Conservation (phyloP, 2,888 invertebrate species). For the Drosophila antonietae region DNA sequence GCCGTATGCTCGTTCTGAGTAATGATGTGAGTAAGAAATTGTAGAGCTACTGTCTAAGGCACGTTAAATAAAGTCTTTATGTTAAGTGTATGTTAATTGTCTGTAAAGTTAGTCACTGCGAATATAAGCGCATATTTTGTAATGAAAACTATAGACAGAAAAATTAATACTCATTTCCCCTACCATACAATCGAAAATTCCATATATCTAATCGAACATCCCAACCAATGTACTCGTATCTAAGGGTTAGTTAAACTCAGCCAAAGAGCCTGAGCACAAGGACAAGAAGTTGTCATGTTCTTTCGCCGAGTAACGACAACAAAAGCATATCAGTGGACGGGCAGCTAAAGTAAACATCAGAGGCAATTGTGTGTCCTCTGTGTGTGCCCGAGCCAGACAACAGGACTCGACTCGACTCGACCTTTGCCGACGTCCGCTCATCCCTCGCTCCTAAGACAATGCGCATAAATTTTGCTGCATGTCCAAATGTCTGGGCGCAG, state of each 20-base stretch:
- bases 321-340: slow-evolving; percentile 64
- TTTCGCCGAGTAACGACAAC: slow-evolving; percentile 54
- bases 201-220: not conserved
- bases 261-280: slow-evolving; percentile 16
- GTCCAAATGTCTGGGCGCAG: slow-evolving; percentile 38
- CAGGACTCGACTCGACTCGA: slow-evolving; percentile 13
- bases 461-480: slow-evolving; percentile 63
- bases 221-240: no score
- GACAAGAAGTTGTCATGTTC: slow-evolving; percentile 49
- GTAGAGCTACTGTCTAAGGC: no score
- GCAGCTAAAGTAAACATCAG: slow-evolving; percentile 54
- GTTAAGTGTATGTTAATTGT: no score
- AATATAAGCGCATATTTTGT: no score
- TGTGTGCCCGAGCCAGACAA: not conserved
- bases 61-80: no score
- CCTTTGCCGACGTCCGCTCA: not conserved
- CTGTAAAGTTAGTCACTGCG: no score
- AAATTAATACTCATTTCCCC: no score
- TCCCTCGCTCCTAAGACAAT: slow-evolving; percentile 34
- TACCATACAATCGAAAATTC: not conserved
- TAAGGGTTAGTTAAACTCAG: slow-evolving; percentile 31
- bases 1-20: not conserved
- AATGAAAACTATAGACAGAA: no score
- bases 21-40: no score
- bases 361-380: slow-evolving; percentile 8